phyloP scores from a whole-genome alignment of 2,888 invertebrate genomes.

The Mythimna lalbum region DNA sequence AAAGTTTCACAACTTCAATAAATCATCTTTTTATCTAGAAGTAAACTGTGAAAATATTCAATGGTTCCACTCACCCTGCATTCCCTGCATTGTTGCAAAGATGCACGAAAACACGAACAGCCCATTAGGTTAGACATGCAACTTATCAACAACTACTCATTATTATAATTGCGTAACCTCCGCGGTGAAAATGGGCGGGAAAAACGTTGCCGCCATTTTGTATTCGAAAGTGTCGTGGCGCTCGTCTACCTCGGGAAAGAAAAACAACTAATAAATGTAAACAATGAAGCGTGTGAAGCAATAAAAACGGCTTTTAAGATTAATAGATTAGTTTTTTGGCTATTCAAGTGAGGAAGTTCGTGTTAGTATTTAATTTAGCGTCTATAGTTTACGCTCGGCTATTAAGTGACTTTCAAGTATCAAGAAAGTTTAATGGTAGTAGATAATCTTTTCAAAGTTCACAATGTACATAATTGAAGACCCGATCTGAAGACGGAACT shows the following conservation, averaged over 20 bases:
- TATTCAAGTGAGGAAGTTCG: slow-evolving; percentile 47
- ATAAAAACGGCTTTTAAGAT: slow-evolving; percentile 57
- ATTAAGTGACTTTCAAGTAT: slow-evolving; percentile 16
- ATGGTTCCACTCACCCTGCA: slow-evolving; percentile 14
- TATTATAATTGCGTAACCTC: slow-evolving; percentile 53
- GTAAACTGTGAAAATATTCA: slow-evolving; percentile 37
- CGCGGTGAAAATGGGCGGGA: slow-evolving; percentile 74
- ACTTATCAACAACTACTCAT: slow-evolving; percentile 47
- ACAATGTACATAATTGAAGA: slow-evolving; percentile 21
- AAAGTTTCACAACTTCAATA: slow-evolving; percentile 11
- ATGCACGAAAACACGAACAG: slow-evolving; percentile 54
- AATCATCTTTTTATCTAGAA: slow-evolving; percentile 37
- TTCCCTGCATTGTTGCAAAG: slow-evolving; percentile 26
- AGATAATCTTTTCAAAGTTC: slow-evolving; percentile 29
- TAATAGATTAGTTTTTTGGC: slow-evolving; percentile 53
- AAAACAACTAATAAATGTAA: slow-evolving; percentile 61
- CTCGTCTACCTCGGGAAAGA: slow-evolving; percentile 67
- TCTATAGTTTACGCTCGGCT: slow-evolving; percentile 20
- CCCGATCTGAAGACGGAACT: slow-evolving; percentile 14
- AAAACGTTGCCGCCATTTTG: slow-evolving; percentile 71
- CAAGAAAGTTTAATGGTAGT: slow-evolving; percentile 11
- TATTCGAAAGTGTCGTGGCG: slow-evolving; percentile 80
- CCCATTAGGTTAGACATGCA: slow-evolving; percentile 51
- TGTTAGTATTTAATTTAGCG: slow-evolving; percentile 29
- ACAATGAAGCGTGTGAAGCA: slow-evolving; percentile 70